Percentiles rank a stretch among this genome's conserved stretches.
These are phyloP conservation scores for Dreissena polymorpha DNA, from an alignment of 1,140 invertebrate genomes.

Conservation along the genomic window DNA sequence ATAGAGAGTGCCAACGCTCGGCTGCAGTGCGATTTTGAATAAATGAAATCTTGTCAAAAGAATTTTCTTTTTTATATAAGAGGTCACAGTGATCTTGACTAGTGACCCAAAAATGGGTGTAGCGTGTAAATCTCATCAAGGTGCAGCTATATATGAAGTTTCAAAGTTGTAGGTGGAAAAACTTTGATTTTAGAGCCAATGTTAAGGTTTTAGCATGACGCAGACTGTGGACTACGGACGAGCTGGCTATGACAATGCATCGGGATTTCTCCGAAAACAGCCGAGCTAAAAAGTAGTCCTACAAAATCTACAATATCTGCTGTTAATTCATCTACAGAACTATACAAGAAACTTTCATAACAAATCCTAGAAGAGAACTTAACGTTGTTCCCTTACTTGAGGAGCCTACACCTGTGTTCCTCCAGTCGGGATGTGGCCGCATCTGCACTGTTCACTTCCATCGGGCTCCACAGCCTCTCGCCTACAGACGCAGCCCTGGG, in stretches of 20 bases:
- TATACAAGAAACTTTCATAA: neutral
- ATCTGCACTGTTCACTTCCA: slow-evolving; percentile 77
- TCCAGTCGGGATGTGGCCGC: slow-evolving; percentile 85
- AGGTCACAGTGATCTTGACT: no score
- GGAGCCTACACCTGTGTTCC: slow-evolving; percentile 92
- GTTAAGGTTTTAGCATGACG: neutral
- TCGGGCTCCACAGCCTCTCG: slow-evolving; percentile 89
- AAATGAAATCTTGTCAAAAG: no score
- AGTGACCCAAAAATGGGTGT: neutral
- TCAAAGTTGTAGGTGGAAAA: no score
- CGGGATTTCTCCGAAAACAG: no score
- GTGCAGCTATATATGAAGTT: neutral
- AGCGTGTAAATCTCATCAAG: neutral
- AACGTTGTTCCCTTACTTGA: no score
- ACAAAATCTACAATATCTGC: neutral
- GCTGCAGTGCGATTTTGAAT: no score
- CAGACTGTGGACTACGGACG: neutral
- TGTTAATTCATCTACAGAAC: neutral
- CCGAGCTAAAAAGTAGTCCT: neutral
- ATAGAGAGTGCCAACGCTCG: no score
- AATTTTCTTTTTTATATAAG: no score
- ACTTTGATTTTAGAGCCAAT: neutral
- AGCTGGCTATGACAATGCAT: neutral
- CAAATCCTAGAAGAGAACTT: neutral
- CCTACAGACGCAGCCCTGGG: slow-evolving; percentile 88